Evolutionary conservation across 2,797 vertebrate genomes (phyloP).

Genomic region (Enteromius paludinosus): DNA sequence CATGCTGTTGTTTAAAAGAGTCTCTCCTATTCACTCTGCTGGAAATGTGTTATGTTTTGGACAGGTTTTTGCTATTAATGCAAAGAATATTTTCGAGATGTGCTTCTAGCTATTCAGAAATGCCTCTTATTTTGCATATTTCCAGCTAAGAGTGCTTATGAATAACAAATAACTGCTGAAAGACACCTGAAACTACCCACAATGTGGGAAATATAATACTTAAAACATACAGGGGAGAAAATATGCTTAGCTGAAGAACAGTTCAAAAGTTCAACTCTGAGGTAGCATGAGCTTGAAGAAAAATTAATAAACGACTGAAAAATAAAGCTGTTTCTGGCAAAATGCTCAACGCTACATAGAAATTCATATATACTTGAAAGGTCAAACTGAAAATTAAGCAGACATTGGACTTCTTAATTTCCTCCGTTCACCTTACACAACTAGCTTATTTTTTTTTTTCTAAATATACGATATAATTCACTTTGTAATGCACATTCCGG

Average conservation of each 20-base stretch:
- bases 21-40: neutral
- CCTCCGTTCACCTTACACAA: neutral
- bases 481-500: neutral
- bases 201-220: constrained; percentile 7
- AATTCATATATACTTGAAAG: neutral
- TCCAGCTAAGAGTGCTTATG: constrained; percentile 26
- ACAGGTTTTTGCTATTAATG: constrained; percentile 25
- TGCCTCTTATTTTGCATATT: constrained; percentile 43
- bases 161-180: constrained; percentile 38
- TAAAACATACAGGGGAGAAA: constrained; percentile 4
- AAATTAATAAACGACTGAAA: neutral
- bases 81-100: constrained; percentile 9
- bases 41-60: neutral
- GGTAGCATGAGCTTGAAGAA: neutral
- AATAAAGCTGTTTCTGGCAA: constrained; percentile 30
- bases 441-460: neutral
- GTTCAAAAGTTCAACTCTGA: neutral
- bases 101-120: constrained; percentile 31
- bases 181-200: constrained; percentile 29
- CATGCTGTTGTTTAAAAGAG: neutral
- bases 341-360: constrained; percentile 19
- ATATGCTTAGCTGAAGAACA: neutral
- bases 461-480: no score
- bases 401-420: neutral
- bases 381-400: neutral